phyloP scores from a whole-genome alignment of 2,888 invertebrate species.

The Cordylochernes scorpioides region DNA sequence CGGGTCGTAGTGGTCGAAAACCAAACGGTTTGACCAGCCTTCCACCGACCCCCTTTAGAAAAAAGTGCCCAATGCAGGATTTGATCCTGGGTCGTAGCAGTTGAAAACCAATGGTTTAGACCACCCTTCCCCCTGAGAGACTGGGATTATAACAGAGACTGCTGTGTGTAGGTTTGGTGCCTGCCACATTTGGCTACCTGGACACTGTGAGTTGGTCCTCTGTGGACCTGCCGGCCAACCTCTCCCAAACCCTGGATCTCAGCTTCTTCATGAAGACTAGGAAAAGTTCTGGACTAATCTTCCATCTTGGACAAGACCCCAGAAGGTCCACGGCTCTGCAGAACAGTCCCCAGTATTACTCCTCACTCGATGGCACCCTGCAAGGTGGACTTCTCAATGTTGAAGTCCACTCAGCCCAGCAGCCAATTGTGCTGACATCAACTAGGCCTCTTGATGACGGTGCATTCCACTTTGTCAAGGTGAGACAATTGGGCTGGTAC shows the following conservation, averaged over 20 bases:
- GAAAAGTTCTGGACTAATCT: constrained; percentile 54
- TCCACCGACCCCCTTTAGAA: no score
- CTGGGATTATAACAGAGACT: no score
- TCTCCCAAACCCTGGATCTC: constrained; percentile 30
- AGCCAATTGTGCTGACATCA: constrained; percentile 3
- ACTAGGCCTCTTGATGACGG: constrained; percentile 35
- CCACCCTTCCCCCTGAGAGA: no score
- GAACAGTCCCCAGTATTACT: constrained; percentile 25
- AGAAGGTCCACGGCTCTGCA: constrained; percentile 2
- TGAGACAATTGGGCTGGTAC: no score
- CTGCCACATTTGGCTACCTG: constrained; percentile 71
- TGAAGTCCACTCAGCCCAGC: constrained; percentile 3
- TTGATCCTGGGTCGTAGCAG: no score
- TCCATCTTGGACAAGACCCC: constrained; percentile 32
- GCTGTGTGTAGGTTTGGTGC: constrained; percentile 50
- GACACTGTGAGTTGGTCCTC: constrained; percentile 42
- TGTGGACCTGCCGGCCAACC: constrained; percentile 35
- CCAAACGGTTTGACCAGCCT: no score
- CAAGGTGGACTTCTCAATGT: constrained; percentile 4
- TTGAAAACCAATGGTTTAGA: no score
- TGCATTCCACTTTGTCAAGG: no score
- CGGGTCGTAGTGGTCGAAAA: no score
- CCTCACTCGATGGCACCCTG: constrained; percentile 31
- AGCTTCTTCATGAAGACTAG: constrained; percentile 76
- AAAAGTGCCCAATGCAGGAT: no score